Percentiles rank a stretch among this genome's conserved stretches.
Conservation (phyloP, 1,140 invertebrate genomes). For the Drosophila murphyi region DNA sequence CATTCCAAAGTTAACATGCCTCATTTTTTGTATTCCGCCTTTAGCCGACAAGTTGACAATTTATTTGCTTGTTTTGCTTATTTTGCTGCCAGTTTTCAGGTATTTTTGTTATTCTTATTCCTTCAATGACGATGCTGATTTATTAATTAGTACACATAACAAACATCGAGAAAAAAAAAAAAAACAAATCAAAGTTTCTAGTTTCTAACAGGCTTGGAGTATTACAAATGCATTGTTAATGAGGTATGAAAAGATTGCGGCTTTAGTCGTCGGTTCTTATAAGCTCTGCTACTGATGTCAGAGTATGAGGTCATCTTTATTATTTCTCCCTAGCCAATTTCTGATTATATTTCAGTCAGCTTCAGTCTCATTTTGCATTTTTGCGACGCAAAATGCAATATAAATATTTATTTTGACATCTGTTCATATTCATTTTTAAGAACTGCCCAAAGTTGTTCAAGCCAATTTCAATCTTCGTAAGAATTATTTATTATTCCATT, state of each 20-base stretch:
- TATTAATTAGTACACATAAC: constrained; percentile 55
- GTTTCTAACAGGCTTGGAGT: constrained; percentile 44
- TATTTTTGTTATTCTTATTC: constrained; percentile 23
- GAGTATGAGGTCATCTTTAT: constrained; percentile 68
- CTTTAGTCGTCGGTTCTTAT: constrained; percentile 12
- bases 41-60: constrained; percentile 46
- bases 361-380: constrained; percentile 33
- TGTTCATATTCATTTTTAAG: background rate
- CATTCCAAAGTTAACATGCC: background rate
- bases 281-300: constrained; percentile 48
- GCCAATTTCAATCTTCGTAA: no score
- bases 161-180: constrained; percentile 33
- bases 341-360: constrained; percentile 13
- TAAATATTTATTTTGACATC: background rate
- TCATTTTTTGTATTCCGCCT: constrained; percentile 22
- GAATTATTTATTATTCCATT: no score
- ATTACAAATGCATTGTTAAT: constrained; percentile 76
- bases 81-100: constrained; percentile 22
- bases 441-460: no score
- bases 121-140: constrained; percentile 51
- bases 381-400: constrained; percentile 42
- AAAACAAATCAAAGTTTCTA: constrained; percentile 16
- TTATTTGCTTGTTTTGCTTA: constrained; percentile 39
- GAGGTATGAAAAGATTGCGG: constrained; percentile 35
- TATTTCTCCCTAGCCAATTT: constrained; percentile 20